Base-by-base conservation (phyloP, 2,797 vertebrate genomes). In the Bovichtus variegatus region DNA sequence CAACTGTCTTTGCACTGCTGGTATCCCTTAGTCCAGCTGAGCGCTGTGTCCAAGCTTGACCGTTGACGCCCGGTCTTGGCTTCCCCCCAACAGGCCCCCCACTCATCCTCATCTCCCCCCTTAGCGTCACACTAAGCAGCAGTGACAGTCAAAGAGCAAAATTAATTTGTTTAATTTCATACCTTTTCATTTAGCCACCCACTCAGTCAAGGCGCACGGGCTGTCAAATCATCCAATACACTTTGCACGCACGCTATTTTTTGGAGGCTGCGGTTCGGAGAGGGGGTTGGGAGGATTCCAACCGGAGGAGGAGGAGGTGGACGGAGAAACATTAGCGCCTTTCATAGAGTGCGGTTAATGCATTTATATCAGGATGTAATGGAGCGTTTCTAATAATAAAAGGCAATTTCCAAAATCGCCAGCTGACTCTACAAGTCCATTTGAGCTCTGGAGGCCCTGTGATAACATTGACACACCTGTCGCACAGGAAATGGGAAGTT, bases 81-180 rank as follows among this genome's bases (percentile, higher is more conserved):
- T 84, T 63, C 80, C 74, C 69, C 76, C 55, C 87, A 81, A 68
- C 80, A 71, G 81, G 78, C 72, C 69, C 60, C 58, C 66, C 63
- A 75, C 61, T 8, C 29, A 38, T 78, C 64, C 62, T 41, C 78
- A 27, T 9, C 62, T 9, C 65, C 59, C 60, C 57, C 50, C 19
- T 11, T 23, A 74, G 71, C 81, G 46, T 88, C 88, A 85, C 78
- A 51, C 91, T 89, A 92, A 93, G 71, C 86, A 53, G 25, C 68
- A 76, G 46, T 77, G 92, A 92, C 89, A 78, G 87, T 91, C 91
- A 89, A 89, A 90, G 84, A 55, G 81, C 86, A 87, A 85, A 91
- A 91, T 91, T 94, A 72, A 95, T 96, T 94, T 87, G 89, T 94
- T 92, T 93, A 84, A 96, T 95, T 94, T 95, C 93, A 87, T 89